Conservation (phyloP, 2,113 vertebrate genomes). For the Nothobranchius kuhntae region DNA sequence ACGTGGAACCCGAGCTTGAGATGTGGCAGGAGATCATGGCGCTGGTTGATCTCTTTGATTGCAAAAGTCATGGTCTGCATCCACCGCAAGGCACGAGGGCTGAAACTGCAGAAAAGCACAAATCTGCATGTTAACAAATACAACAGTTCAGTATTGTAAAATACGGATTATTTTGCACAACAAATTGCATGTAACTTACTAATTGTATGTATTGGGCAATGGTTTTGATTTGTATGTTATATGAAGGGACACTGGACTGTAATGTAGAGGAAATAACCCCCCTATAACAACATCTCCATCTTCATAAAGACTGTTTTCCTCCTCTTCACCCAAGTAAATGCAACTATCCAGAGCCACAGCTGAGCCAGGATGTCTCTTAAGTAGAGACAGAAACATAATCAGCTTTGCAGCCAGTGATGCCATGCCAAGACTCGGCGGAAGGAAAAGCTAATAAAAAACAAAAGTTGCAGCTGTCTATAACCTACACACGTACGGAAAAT, state of each 20-base stretch:
- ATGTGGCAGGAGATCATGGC: conserved; percentile 70
- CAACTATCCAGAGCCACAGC: conserved; percentile 43
- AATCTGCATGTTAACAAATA: background rate
- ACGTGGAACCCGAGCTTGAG: conserved; percentile 75
- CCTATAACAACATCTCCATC: conserved; percentile 76
- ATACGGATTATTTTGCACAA: background rate
- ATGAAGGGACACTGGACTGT: conserved; percentile 55
- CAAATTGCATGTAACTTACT: conserved; percentile 56
- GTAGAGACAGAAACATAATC: conserved; percentile 36
- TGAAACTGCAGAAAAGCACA: conserved; percentile 62
- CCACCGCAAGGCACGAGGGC: conserved; percentile 73
- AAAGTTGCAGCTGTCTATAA: background rate
- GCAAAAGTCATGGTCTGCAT: conserved; percentile 78
- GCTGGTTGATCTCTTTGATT: conserved; percentile 74
- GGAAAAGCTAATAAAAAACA: too few relatives aligned
- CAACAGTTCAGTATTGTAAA: background rate
- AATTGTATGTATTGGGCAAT: conserved; percentile 53
- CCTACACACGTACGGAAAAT: background rate
- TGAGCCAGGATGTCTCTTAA: conserved; percentile 4
- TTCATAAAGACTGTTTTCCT: conserved; percentile 60
- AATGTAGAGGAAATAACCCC: conserved; percentile 78
- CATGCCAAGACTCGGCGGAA: background rate
- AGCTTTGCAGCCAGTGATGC: conserved; percentile 8
- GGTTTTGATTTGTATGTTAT: conserved; percentile 66
- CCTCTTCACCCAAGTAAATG: conserved; percentile 67